Percentiles rank a stretch among this genome's conserved stretches.
Conservation (phyloP, 2,888 invertebrate genomes). For the Eulithis prunata region DNA sequence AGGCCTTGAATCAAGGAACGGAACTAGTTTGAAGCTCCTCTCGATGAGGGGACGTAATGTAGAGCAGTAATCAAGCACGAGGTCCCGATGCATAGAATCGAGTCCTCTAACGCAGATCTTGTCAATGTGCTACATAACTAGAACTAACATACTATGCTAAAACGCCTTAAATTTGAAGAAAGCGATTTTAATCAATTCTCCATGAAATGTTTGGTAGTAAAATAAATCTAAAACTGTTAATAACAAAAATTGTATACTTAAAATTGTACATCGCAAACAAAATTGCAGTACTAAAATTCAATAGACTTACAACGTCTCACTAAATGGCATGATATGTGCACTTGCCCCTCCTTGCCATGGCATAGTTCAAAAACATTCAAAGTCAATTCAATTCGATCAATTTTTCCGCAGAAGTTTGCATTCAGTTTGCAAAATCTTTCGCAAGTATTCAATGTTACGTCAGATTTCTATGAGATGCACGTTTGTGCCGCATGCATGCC, state of each 20-base stretch:
- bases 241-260: too few species aligned
- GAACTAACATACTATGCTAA: too few species aligned
- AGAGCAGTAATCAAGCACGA: conserved; percentile 24
- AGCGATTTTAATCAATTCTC: too few species aligned
- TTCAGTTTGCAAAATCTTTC: neutral
- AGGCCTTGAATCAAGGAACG: neutral
- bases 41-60: conserved; percentile 21
- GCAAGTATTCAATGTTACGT: neutral
- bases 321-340: too few species aligned
- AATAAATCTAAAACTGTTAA: too few species aligned
- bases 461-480: neutral
- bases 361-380: neutral
- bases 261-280: too few species aligned
- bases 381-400: neutral
- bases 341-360: neutral
- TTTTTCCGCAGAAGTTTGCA: neutral
- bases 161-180: too few species aligned
- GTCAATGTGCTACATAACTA: conserved; percentile 1
- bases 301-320: too few species aligned
- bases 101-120: neutral
- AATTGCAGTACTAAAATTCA: too few species aligned
- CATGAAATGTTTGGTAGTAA: too few species aligned
- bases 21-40: conserved; percentile 16
- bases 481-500: conserved; percentile 17
- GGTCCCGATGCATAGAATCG: conserved; percentile 13